These are phyloP conservation scores for Acrocephalus scirpaceus DNA, from an alignment of 2,797 vertebrate genomes.

Conservation along the genomic window DNA sequence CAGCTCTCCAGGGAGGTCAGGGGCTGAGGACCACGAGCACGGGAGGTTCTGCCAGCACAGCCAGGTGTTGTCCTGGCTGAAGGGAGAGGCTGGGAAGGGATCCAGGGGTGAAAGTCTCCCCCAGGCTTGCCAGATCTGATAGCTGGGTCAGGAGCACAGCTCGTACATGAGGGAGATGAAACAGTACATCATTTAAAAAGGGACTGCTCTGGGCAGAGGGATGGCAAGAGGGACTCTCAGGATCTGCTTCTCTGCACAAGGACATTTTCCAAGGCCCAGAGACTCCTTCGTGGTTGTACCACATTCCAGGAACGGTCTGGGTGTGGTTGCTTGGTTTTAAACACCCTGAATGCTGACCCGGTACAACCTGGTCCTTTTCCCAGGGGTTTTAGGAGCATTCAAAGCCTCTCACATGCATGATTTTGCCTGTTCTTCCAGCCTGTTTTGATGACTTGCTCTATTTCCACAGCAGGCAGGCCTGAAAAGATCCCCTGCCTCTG, in stretches of 20 bases:
- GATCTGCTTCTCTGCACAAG: not conserved
- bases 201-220: not conserved
- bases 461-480: not conserved
- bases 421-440: not conserved
- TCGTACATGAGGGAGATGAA: not conserved
- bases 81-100: not conserved
- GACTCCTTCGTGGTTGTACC: fast-evolving
- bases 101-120: not conserved
- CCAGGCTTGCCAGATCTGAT: not conserved
- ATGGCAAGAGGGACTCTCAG: not conserved
- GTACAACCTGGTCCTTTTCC: not conserved
- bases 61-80: not conserved
- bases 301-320: fast-evolving
- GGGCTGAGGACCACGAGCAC: not conserved
- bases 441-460: not conserved
- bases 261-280: not conserved
- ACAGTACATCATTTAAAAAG: fast-evolving
- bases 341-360: too few relatives aligned
- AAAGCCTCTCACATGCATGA: not conserved
- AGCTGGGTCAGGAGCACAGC: not conserved
- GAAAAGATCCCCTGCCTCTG: not conserved
- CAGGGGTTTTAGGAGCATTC: not conserved
- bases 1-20: not conserved
- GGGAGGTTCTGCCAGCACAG: not conserved
- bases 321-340: not conserved